Evolutionary conservation across 2,113 vertebrate species (phyloP).

Genomic region (Echinops telfairi): DNA sequence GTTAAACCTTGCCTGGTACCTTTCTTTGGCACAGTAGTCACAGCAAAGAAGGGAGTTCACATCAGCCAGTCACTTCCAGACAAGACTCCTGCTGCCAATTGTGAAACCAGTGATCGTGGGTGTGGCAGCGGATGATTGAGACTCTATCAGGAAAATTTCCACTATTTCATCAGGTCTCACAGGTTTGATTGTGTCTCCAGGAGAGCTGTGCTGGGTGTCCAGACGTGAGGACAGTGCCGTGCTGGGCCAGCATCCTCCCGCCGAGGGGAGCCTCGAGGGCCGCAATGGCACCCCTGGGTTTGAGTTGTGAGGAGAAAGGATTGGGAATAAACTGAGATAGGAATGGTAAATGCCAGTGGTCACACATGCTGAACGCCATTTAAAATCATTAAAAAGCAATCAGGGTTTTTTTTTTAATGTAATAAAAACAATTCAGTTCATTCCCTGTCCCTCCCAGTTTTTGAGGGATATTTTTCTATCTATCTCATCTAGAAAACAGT

Average conservation of each 20-base stretch:
- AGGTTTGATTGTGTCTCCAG: conserved; percentile 49
- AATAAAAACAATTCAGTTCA: conserved; percentile 10
- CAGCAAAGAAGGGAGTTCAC: conserved; percentile 47
- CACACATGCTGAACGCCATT: not conserved
- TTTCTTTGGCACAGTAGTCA: not conserved
- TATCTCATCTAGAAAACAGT: conserved; percentile 87
- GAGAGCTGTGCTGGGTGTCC: conserved; percentile 52
- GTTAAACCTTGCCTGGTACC: not conserved
- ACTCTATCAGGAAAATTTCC: conserved; percentile 77
- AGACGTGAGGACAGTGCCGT: not conserved
- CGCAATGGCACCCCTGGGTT: not conserved
- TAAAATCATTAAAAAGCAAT: not conserved
- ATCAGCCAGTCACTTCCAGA: conserved; percentile 56
- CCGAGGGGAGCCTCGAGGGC: not conserved
- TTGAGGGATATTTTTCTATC: conserved; percentile 55
- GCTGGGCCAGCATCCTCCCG: not conserved
- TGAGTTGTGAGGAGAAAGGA: not conserved
- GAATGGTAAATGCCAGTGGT: conserved; percentile 30
- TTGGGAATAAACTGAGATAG: not conserved
- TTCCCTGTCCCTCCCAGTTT: conserved; percentile 24
- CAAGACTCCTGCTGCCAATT: conserved; percentile 40
- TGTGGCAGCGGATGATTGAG: conserved; percentile 68
- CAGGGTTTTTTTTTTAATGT: not conserved
- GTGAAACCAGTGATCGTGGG: conserved; percentile 73
- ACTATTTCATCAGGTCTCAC: conserved; percentile 75